phyloP scores from a whole-genome alignment of 30 jellyfish, hydroid and myxozoan species.

The Aurelia aurita complex sp. Pacific region DNA sequence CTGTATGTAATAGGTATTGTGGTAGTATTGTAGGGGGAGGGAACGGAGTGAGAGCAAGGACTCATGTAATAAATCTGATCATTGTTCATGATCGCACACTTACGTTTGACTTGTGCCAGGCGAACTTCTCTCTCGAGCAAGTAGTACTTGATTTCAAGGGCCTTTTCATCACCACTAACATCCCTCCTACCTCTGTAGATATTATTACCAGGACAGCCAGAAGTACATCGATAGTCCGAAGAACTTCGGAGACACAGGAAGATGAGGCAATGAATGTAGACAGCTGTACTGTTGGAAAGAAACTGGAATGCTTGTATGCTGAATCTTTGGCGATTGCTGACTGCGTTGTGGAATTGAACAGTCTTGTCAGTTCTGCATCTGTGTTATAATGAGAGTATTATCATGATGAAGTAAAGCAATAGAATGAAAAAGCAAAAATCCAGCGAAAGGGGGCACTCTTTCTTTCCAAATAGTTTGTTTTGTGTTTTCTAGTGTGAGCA shows the following conservation, averaged over 20 bases:
- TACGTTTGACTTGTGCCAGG: not conserved
- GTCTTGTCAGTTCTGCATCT: slow-evolving; percentile 33
- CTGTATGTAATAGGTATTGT: no score
- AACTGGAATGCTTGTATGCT: slow-evolving; percentile 35
- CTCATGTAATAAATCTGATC: no score
- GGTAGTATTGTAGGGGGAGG: no score
- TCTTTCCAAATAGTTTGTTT: no score
- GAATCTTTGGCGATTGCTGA: slow-evolving; percentile 14
- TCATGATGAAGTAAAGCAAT: no score
- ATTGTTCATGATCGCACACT: no score
- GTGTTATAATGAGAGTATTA: not conserved
- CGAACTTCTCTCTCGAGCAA: slow-evolving; percentile 27
- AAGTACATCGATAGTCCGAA: slow-evolving; percentile 18
- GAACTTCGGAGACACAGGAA: slow-evolving; percentile 58
- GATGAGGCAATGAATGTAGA: slow-evolving; percentile 41
- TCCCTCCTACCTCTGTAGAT: slow-evolving; percentile 17
- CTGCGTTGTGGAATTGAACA: slow-evolving; percentile 8
- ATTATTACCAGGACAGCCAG: slow-evolving; percentile 46
- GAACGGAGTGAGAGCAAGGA: no score
- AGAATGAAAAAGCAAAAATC: no score
- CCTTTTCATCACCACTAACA: not conserved
- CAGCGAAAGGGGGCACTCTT: no score
- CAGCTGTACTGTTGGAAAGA: slow-evolving; percentile 35
- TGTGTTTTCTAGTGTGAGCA: no score
- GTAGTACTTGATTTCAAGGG: slow-evolving; percentile 2